phyloP scores from a whole-genome alignment of 2,888 invertebrate species.

The Trichopoda pennipes region DNA sequence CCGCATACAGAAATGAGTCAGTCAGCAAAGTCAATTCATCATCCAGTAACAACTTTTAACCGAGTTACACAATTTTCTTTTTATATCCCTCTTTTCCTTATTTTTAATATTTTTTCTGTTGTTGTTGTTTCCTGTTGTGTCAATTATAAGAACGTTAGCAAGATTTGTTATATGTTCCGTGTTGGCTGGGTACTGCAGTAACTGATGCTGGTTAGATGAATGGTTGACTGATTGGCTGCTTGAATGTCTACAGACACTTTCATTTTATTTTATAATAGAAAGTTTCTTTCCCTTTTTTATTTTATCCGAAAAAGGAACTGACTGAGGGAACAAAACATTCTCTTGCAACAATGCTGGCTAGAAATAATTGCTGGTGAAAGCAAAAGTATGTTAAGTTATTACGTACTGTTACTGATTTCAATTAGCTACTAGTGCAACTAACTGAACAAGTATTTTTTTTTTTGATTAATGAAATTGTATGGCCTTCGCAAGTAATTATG shows the following conservation, averaged over 20 bases:
- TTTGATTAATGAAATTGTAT: neutral
- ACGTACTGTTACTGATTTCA: conserved; percentile 3
- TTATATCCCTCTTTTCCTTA: neutral
- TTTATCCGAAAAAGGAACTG: neutral
- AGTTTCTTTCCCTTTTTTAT: neutral
- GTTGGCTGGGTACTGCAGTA: conserved; percentile 16
- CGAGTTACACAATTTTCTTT: conserved; percentile 52
- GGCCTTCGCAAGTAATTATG: neutral
- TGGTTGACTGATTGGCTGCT: neutral
- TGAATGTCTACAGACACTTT: neutral
- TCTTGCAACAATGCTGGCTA: conserved; percentile 21
- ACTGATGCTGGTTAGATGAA: conserved; percentile 9
- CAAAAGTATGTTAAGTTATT: conserved; percentile 59
- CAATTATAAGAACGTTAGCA: conserved; percentile 44
- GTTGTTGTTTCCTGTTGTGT: conserved; percentile 6
- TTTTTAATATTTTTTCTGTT: neutral
- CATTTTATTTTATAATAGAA: conserved; percentile 12
- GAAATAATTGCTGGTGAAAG: conserved; percentile 43
- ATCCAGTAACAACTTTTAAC: conserved; percentile 48
- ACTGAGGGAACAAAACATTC: conserved; percentile 12
- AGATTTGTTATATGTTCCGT: conserved; percentile 38
- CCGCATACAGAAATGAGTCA: neutral
- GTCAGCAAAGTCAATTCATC: conserved; percentile 42
- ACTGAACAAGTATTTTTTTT: neutral
- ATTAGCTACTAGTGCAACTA: neutral